Evolutionary conservation across 1,140 invertebrate genomes (phyloP), one percentile per base, ranked within the genome.

Genomic region (Rhysida immarginata): DNA sequence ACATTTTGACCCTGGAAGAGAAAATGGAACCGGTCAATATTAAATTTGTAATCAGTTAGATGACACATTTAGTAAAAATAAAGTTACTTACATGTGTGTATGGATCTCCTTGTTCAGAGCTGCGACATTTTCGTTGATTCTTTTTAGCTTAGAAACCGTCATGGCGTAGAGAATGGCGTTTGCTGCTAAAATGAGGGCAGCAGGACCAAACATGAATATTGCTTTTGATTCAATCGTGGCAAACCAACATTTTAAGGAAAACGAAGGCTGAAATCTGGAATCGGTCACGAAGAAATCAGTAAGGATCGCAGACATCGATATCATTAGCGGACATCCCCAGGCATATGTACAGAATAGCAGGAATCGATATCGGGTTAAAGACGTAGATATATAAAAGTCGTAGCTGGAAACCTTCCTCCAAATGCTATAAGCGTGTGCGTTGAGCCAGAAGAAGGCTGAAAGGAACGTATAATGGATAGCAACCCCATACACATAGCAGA

Each of bases 391-490:
- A 11, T 41, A n/a, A 11, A 41, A 41, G 35, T 41, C n/a, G n/a
- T 41, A n/a, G 35, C 35, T 41, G 35, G 61, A 44, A 13, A 69
- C 55, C 2, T 60, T 60, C 49, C 58, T 59, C 61, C 64, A 69
- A 8, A 68, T 61, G 54, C 68, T 66, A 43, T 62, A 68, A 24
- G 68, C 61, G 55, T 68, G 61, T n/a, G 66, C 63, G 29, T 68
- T 75, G 51, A 77, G 60, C 76, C 76, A 77, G 18, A 69, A 69
- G 60, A 74, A 77, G 5, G 68, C 67, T 8, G 72, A 61, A 25
- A 77, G 62, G 60, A 75, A 73, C 41, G 70, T 69, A 56, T 74
- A 73, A 57, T 77, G 74, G 24, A 74, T 61, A 8, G 69, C 27
- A 26, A 75, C 61, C 5, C 46, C 11, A 26, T 23, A 18, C 18